These are phyloP conservation scores for Neogale vison DNA, from an alignment of 2,113 vertebrate genomes.

Conservation along the genomic window DNA sequence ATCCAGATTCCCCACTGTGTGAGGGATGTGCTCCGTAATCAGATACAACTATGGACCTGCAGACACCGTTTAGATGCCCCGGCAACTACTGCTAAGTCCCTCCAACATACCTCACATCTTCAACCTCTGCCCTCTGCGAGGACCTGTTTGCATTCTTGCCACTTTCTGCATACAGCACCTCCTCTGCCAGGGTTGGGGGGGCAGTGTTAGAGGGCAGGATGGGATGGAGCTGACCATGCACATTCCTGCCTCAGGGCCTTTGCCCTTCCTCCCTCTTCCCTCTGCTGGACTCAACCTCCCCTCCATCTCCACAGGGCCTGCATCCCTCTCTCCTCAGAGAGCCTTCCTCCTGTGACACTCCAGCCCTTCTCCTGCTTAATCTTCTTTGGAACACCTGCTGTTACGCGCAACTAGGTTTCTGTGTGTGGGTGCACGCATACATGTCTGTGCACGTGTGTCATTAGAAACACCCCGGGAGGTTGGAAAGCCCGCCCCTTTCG, in stretches of 20 bases:
- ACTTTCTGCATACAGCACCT: background rate
- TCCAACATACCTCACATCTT: background rate
- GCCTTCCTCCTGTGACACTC: background rate
- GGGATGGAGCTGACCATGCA: fast-evolving
- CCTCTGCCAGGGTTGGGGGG: fast-evolving
- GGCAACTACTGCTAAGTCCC: fast-evolving
- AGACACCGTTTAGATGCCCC: background rate
- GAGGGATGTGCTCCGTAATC: background rate
- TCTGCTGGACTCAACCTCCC: background rate
- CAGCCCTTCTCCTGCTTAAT: background rate
- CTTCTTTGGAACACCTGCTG: background rate
- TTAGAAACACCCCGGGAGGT: too few relatives aligned
- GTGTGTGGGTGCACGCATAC: fast-evolving
- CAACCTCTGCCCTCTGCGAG: background rate
- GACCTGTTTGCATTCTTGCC: background rate
- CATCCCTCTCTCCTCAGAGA: background rate
- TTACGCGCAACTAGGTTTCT: background rate
- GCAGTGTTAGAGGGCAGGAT: background rate
- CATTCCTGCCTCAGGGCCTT: background rate
- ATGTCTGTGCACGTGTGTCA: too few relatives aligned
- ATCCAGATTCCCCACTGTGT: background rate
- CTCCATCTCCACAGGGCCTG: background rate
- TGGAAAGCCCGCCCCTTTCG: background rate
- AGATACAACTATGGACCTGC: fast-evolving
- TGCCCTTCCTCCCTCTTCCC: background rate